Evolutionary conservation across 1,140 invertebrate genomes (phyloP), one percentile per base, ranked within the genome.

Genomic region (Zaprionus capensis): DNA sequence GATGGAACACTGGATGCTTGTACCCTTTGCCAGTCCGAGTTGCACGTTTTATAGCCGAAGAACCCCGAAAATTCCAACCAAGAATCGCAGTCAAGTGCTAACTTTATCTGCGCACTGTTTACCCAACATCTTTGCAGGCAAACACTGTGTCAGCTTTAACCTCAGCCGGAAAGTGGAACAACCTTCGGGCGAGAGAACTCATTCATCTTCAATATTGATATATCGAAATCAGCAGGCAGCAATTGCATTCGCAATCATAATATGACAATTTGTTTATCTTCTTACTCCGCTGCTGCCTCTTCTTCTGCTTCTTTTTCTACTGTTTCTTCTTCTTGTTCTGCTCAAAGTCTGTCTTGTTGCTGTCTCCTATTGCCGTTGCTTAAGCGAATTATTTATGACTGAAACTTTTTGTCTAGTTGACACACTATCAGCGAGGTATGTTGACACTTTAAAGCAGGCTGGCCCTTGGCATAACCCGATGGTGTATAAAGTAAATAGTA

Each of bases 11-110:
- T 71, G 20, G 53, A 14, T 49, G 34, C 55, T 62, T 87, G 71
- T 87, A 66, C 14, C 38, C 38, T 34, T 34, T 20, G n/a, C 51
- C 34, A 44, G 11, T 38, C 12, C 15, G 46, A 68, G 67, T 36
- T 49, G 15, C 68, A 55, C 26, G 22, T 73, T 85, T 80, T 86
- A 86, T 86, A 86, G 62, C 71, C 58, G 0, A 15, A 14, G 26
- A 57, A 20, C 31, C 17, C 26, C 14, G 5, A 14, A 34, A 34
- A 34, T 3, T 34, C 31, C 31, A 38, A 31, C 41, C 34, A 62
- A 55, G 51, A 71, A 66, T 66, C 64, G n/a, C 71, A 44, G 22
- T 20, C 58, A 24, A 49, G 65, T 63, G 72, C 72, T 70, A 57
- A 71, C 31, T 77, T 76, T 24, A 69, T 59, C 7, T 41, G 28